Conservation (phyloP, 1,140 invertebrate species). For the Pectinophora gossypiella region DNA sequence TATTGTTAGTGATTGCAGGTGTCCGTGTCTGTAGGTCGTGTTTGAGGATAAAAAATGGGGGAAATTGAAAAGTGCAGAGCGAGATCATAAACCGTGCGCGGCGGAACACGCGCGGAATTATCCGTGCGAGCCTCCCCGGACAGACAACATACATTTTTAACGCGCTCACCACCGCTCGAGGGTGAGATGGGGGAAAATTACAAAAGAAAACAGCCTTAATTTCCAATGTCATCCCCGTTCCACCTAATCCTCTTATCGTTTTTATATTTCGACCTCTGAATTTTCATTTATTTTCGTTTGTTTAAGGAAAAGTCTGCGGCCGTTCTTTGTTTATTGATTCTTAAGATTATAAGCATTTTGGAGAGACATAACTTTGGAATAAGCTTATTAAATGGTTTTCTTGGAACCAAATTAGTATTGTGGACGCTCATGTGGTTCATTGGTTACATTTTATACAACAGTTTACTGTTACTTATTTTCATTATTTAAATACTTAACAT, state of each 20-base stretch:
- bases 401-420: neutral
- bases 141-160: slow-evolving; percentile 70
- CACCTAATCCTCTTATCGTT: slow-evolving; percentile 73
- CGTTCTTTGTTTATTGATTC: slow-evolving; percentile 40
- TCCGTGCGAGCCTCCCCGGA: slow-evolving; percentile 29
- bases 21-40: no score
- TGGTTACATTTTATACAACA: no score
- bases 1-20: no score
- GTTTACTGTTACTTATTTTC: no score
- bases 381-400: neutral
- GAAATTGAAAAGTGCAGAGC: no score
- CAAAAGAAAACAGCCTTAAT: slow-evolving; percentile 74
- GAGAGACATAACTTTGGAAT: neutral
- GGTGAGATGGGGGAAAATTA: slow-evolving; percentile 63
- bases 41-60: no score
- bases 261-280: slow-evolving; percentile 71
- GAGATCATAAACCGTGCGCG: slow-evolving; percentile 30
- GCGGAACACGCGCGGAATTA: slow-evolving; percentile 18
- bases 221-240: slow-evolving; percentile 74
- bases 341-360: slow-evolving; percentile 19
- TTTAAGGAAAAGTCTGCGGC: slow-evolving; percentile 56
- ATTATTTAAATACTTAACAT: no score
- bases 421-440: no score
- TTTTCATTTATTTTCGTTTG: slow-evolving; percentile 74
- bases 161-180: slow-evolving; percentile 35